These are phyloP conservation scores for Pelecanus crispus DNA, from an alignment of 2,113 vertebrate species.

Conservation along the genomic window DNA sequence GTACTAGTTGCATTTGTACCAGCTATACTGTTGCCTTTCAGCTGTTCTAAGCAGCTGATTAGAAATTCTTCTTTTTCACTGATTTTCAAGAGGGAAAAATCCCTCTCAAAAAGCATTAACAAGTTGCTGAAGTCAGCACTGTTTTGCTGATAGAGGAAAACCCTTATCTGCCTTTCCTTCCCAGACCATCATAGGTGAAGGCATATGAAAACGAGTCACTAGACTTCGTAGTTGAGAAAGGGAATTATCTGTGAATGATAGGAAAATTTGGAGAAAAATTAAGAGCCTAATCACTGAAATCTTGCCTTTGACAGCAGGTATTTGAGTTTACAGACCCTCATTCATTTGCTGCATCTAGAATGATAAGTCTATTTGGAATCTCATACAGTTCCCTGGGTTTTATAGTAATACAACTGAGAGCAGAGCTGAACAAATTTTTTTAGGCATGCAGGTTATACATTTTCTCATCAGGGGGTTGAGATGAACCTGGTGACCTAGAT, in stretches of 20 bases:
- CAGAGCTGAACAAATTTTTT: not conserved
- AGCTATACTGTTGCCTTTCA: not conserved
- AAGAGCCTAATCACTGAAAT: not conserved
- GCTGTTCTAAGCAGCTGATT: not conserved
- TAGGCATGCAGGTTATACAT: not conserved
- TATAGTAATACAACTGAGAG: not conserved
- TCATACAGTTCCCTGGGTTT: not conserved
- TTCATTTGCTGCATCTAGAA: not conserved
- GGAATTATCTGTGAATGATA: not conserved
- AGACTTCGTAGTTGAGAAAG: not conserved
- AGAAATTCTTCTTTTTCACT: not conserved
- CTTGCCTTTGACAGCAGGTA: not conserved
- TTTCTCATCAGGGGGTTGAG: not conserved
- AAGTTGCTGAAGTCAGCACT: not conserved
- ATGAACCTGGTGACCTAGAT: not conserved
- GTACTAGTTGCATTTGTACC: not conserved
- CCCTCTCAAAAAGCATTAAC: not conserved
- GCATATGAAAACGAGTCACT: not conserved
- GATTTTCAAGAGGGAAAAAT: not conserved
- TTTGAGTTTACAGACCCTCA: not conserved
- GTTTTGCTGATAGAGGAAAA: not conserved
- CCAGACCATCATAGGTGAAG: not conserved
- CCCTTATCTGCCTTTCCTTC: not conserved
- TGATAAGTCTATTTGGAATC: not conserved
- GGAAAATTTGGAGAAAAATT: not conserved